Evolutionary conservation across 2,888 invertebrate genomes (phyloP).

Genomic region (Amorpha juglandis): DNA sequence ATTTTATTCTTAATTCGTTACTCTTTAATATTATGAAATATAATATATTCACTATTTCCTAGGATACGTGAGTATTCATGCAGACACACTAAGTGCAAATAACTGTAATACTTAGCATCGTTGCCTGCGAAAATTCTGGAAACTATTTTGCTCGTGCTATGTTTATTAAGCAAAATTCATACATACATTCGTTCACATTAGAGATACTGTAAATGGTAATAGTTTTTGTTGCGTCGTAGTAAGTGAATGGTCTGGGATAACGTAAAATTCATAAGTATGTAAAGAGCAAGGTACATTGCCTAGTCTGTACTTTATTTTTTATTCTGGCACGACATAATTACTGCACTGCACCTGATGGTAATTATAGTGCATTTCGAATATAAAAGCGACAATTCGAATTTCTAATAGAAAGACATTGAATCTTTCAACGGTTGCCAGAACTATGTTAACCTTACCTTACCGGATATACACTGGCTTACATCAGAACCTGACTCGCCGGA

Average conservation of each 20-base stretch:
- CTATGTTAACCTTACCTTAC: too few species aligned
- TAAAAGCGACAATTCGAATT: too few species aligned
- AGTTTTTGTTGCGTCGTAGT: background rate
- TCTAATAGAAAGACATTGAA: too few species aligned
- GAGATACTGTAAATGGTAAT: background rate
- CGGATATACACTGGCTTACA: too few species aligned
- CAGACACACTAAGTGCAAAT: background rate
- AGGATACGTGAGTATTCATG: background rate
- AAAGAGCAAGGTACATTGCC: too few species aligned
- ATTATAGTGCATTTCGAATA: too few species aligned
- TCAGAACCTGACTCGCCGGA: too few species aligned
- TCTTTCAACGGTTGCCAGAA: too few species aligned
- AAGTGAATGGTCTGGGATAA: slow-evolving; percentile 23
- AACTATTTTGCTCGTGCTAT: slow-evolving; percentile 3
- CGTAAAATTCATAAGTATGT: background rate
- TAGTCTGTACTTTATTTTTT: too few species aligned
- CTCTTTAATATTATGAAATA: background rate
- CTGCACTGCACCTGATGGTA: too few species aligned
- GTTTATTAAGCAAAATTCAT: slow-evolving; percentile 8
- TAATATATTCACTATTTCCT: background rate
- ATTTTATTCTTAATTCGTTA: too few species aligned
- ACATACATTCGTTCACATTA: slow-evolving; percentile 18
- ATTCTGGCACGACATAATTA: too few species aligned
- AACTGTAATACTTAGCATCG: slow-evolving; percentile 3
- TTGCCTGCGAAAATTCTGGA: slow-evolving; percentile 7